Evolutionary conservation across 2,888 invertebrate species (phyloP).

Genomic region (Thelaira solivaga): DNA sequence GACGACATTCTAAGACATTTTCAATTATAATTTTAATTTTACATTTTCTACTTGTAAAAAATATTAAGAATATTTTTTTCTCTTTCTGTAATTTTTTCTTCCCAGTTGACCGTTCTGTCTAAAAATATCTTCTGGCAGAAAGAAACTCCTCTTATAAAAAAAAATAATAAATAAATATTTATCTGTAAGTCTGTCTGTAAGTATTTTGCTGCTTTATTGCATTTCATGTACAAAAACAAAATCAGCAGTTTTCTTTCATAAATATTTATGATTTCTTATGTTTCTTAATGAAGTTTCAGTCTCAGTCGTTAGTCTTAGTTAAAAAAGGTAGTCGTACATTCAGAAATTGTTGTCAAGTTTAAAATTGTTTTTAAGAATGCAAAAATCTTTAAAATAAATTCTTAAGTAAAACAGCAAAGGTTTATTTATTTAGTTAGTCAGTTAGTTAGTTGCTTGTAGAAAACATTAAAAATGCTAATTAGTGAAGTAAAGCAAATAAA

Average conservation of each 20-base stretch:
- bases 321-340: background rate
- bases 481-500: conserved; percentile 46
- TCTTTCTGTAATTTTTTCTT: background rate
- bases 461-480: conserved; percentile 57
- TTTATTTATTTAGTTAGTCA: conserved; percentile 21
- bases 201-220: conserved; percentile 3
- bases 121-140: background rate
- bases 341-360: conserved; percentile 42
- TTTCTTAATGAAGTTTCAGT: no score
- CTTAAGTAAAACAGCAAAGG: background rate
- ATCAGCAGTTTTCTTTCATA: no score
- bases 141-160: background rate
- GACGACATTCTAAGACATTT: conserved; percentile 4
- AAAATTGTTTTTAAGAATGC: conserved; percentile 25
- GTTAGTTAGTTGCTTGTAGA: background rate
- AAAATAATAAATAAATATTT: no score
- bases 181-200: no score
- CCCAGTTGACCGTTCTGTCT: background rate
- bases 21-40: background rate
- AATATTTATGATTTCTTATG: conserved; percentile 21
- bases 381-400: background rate
- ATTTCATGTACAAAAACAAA: background rate
- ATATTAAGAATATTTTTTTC: background rate
- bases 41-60: no score
- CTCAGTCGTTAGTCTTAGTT: no score